Evolutionary conservation across 53 echinoderm and acorn worm genomes (phyloP), one percentile per base, ranked within the genome.

Genomic region (Patiria pectinifera): DNA sequence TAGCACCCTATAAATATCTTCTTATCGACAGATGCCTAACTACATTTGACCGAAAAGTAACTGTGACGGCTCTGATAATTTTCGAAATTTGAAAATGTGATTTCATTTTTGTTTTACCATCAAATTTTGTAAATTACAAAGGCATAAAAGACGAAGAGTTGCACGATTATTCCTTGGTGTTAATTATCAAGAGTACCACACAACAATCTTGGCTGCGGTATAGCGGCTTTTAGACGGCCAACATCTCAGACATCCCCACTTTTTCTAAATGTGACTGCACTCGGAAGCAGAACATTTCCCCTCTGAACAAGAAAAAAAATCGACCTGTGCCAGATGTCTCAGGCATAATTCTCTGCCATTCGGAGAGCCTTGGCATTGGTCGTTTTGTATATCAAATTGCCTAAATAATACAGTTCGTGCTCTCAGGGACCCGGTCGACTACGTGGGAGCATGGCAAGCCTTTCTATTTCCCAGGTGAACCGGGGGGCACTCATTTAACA

Each of bases 331-430:
- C 86, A 86, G 86, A 86, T 86, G 86, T 86, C 86, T 72, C 72
- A 69, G 86, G 74, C 86, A 86, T 86, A 86, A 86, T 74, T 74
- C 71, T 72, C 47, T 58, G 25, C 72, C 71, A 86, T 78, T 78
- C 14, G 4, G 14, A 11, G 76, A 66, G 46, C 86, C 86, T 74
- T 49, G 86, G 86, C 86, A 86, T 86, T 86, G 86, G 86, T 86
- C 86, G 86, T 86, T 86, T 71, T 86, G 74, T 86, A 63, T 86
- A 86, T 86, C 86, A 86, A 86, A 86, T 86, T 86, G 86, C 86
- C 86, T 86, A 71, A 86, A 86, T 86, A 86, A 86, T 86, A 86
- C 74, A 86, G 86, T 86, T 86, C 86, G 74, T 86, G 86, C 86
- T 71, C 86, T 69, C 86, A 15, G 48, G 86, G 86, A 46, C 49